Evolutionary conservation across 2,797 vertebrate genomes (phyloP).

Genomic region (Balearica regulorum): DNA sequence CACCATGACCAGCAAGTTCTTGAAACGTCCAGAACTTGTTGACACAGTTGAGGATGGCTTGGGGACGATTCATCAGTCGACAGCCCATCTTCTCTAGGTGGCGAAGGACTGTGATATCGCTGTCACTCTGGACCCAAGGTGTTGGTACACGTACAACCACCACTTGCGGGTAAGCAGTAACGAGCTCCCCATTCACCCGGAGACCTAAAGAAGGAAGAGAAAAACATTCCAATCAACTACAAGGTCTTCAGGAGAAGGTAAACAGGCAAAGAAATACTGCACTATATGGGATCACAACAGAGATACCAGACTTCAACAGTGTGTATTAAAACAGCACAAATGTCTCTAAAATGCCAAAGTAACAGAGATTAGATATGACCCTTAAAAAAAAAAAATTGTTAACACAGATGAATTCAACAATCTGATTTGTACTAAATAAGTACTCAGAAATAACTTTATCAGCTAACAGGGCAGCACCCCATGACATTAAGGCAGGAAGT

Average conservation of each 20-base stretch:
- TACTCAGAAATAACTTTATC: neutral
- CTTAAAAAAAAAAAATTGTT: neutral
- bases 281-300: neutral
- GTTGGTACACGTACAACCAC: slow-evolving; percentile 83
- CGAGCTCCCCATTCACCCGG: slow-evolving; percentile 77
- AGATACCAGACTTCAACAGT: neutral
- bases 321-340: neutral
- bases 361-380: neutral
- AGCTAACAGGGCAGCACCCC: neutral
- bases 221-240: neutral
- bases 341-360: neutral
- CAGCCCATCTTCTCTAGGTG: slow-evolving; percentile 84
- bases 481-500: neutral
- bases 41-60: slow-evolving; percentile 82
- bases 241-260: neutral
- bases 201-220: slow-evolving; percentile 67
- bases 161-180: slow-evolving; percentile 80
- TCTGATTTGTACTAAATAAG: neutral
- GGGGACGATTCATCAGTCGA: slow-evolving; percentile 79
- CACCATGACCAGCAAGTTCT: slow-evolving; percentile 80
- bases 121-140: slow-evolving; percentile 83
- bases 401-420: neutral
- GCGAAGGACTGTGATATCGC: slow-evolving; percentile 80
- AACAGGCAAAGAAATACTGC: neutral
- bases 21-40: slow-evolving; percentile 85